These are phyloP conservation scores for Pseudomugil tenellus DNA, from an alignment of 2,797 vertebrate genomes.

Conservation along the genomic window DNA sequence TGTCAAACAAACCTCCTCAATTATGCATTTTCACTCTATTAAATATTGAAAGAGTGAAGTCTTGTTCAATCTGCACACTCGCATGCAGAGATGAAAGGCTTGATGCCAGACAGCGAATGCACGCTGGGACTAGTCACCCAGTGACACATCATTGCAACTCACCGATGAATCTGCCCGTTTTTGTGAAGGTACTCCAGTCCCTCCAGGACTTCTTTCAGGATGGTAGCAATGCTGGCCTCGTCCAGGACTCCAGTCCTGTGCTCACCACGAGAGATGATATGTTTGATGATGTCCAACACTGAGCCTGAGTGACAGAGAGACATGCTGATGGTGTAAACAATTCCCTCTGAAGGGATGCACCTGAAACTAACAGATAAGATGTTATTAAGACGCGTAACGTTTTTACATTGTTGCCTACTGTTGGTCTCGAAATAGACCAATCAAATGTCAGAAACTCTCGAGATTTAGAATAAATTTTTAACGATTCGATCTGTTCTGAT, in stretches of 20 bases:
- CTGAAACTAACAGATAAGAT: background rate
- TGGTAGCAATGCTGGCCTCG: slow-evolving; percentile 90
- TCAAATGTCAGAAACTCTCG: too few species aligned
- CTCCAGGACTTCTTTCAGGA: slow-evolving; percentile 93
- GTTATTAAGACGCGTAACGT: background rate
- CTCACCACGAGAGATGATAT: slow-evolving; percentile 93
- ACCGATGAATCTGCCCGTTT: slow-evolving; percentile 97
- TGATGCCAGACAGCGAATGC: background rate
- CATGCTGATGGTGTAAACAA: background rate
- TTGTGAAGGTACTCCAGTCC: slow-evolving; percentile 95
- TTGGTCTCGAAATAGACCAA: background rate
- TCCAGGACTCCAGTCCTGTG: slow-evolving; percentile 93
- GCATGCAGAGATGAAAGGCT: slow-evolving; percentile 28
- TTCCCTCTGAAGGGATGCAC: background rate
- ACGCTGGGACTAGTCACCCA: background rate
- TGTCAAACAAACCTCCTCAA: slow-evolving; percentile 70
- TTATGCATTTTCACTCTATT: slow-evolving; percentile 69
- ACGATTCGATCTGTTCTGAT: too few species aligned
- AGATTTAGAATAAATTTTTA: too few species aligned
- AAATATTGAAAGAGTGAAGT: slow-evolving; percentile 67
- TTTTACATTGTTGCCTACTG: background rate
- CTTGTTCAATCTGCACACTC: slow-evolving; percentile 29
- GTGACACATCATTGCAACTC: slow-evolving; percentile 23
- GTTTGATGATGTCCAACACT: slow-evolving; percentile 95
- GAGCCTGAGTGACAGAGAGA: slow-evolving; percentile 82